Percentiles rank a stretch among this genome's conserved stretches.
These are phyloP conservation scores for Apomyelois bistriatella DNA, from an alignment of 2,888 invertebrate species.

Conservation along the genomic window DNA sequence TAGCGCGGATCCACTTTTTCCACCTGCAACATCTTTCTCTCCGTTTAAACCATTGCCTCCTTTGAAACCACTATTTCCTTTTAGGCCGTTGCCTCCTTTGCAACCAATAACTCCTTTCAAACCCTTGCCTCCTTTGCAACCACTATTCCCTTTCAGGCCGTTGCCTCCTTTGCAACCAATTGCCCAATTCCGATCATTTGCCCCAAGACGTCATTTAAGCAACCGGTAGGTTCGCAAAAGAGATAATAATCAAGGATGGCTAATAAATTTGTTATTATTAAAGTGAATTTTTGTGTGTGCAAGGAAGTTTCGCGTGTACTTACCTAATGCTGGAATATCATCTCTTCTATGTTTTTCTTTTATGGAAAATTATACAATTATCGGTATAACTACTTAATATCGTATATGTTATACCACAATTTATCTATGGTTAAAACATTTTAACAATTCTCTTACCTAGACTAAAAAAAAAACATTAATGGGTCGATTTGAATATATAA, in stretches of 20 bases:
- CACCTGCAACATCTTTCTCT: background rate
- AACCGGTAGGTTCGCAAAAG: background rate
- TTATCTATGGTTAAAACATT: too few relatives aligned
- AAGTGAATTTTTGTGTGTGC: background rate
- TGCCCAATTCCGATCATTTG: background rate
- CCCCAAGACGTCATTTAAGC: background rate
- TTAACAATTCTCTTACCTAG: too few relatives aligned
- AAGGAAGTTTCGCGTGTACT: background rate
- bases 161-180: background rate
- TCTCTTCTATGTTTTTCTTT: too few relatives aligned
- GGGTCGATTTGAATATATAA: too few relatives aligned
- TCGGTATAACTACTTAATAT: too few relatives aligned
- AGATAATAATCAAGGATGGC: background rate
- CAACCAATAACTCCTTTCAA: constrained; percentile 3
- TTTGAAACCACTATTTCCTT: constrained; percentile 11
- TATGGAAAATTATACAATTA: too few relatives aligned
- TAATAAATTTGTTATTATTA: background rate
- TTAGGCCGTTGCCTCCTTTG: constrained; percentile 15
- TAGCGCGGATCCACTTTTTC: too few relatives aligned
- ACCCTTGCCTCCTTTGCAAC: constrained; percentile 14
- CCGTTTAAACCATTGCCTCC: background rate
- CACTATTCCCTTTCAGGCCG: constrained; percentile 10
- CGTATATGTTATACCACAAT: too few relatives aligned
- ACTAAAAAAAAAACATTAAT: too few relatives aligned
- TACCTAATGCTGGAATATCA: too few relatives aligned